phyloP scores from a whole-genome alignment of 2,888 invertebrate genomes.

The Julus scanicus region DNA sequence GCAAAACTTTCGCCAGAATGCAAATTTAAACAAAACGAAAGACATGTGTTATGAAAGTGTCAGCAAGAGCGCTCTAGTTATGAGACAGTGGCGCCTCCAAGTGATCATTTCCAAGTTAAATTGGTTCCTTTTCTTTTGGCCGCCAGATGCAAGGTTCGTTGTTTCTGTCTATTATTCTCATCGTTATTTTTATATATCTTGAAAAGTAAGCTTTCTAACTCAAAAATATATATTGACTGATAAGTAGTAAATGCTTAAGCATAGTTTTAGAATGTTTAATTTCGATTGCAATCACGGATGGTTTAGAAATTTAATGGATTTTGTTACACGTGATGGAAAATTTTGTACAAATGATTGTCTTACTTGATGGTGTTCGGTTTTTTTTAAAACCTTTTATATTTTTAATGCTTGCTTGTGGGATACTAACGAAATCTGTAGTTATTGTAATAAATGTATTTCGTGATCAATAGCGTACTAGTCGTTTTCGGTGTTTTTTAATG shows the following conservation, averaged over 20 bases:
- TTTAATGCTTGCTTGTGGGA: neutral
- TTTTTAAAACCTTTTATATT: neutral
- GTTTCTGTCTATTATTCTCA: neutral
- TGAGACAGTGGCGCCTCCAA: neutral
- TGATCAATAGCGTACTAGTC: neutral
- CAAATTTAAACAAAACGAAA: neutral
- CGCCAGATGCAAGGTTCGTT: slow-evolving; percentile 21
- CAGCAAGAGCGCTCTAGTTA: neutral
- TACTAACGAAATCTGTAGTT: neutral
- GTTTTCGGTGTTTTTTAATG: neutral
- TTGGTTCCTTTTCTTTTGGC: slow-evolving; percentile 25
- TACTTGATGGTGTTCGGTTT: neutral
- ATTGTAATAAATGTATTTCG: neutral
- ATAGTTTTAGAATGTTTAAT: neutral
- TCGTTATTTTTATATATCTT: neutral
- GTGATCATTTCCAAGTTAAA: neutral
- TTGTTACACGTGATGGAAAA: slow-evolving; percentile 48
- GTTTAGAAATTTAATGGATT: slow-evolving; percentile 43
- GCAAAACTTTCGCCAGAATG: neutral
- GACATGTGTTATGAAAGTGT: neutral
- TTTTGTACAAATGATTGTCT: neutral
- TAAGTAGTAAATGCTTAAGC: neutral
- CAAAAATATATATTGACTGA: neutral
- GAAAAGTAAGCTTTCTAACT: neutral
- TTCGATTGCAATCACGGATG: neutral